phyloP scores from a whole-genome alignment of 1,140 invertebrate species.

The Caerostris extrusa region DNA sequence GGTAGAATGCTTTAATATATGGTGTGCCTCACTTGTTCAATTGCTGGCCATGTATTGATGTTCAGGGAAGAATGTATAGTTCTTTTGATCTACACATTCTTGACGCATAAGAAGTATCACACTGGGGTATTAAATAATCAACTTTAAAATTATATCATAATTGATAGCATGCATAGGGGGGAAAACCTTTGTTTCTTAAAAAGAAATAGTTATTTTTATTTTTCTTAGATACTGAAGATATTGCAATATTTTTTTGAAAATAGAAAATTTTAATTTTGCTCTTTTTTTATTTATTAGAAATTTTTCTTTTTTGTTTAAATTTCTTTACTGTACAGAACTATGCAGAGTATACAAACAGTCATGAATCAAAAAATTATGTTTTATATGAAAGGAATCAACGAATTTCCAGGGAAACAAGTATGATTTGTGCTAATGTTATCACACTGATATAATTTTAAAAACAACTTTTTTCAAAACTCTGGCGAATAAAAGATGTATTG shows the following conservation, averaged over 20 bases:
- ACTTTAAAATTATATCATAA: constrained; percentile 38
- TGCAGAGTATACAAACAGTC: background rate
- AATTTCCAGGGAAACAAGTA: background rate
- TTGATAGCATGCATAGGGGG: constrained; percentile 29
- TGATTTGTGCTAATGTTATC: constrained; percentile 17
- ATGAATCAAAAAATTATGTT: background rate
- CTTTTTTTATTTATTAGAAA: background rate
- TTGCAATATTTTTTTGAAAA: background rate
- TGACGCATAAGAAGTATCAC: background rate
- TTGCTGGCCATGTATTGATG: constrained; percentile 34
- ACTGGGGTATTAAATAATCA: constrained; percentile 33
- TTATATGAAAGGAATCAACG: too few relatives aligned
- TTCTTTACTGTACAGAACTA: background rate
- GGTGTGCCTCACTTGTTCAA: constrained; percentile 74
- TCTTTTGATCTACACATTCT: constrained; percentile 37
- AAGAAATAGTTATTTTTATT: background rate
- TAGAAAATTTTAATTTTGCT: background rate
- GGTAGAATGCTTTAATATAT: constrained; percentile 53
- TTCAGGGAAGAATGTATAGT: constrained; percentile 5
- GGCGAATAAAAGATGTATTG: constrained; percentile 6
- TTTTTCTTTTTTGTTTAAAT: background rate
- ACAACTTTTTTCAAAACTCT: background rate
- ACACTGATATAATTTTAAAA: constrained; percentile 12
- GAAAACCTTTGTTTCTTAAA: constrained; percentile 1
- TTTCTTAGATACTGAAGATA: background rate